Evolutionary conservation across 2,113 vertebrate species (phyloP).

Genomic region (Geococcyx californianus): DNA sequence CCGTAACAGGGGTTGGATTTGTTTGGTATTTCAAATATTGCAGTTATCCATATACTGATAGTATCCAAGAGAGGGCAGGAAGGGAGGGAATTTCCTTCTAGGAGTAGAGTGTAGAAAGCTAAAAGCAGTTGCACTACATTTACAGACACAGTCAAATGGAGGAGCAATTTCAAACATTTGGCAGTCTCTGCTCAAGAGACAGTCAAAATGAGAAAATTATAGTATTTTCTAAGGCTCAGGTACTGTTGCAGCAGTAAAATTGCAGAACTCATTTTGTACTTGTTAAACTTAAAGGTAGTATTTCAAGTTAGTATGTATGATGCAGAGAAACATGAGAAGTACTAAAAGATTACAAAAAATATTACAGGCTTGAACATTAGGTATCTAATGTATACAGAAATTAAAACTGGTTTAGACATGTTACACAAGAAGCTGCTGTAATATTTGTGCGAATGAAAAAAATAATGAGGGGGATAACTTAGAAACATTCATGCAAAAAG

Average conservation of each 20-base stretch:
- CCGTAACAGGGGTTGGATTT: neutral
- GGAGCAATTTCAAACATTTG: constrained; percentile 39
- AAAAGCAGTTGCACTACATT: neutral
- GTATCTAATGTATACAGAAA: neutral
- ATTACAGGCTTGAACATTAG: neutral
- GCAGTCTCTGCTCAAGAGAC: neutral
- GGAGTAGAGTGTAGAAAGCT: neutral
- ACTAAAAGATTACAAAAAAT: neutral
- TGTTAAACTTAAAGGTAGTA: neutral
- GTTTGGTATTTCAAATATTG: constrained; percentile 46
- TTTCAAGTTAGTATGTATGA: neutral
- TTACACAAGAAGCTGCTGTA: neutral
- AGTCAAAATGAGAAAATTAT: neutral
- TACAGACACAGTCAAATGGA: neutral
- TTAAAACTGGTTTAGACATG: neutral
- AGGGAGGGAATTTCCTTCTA: constrained; percentile 31
- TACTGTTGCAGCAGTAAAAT: neutral
- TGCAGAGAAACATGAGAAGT: neutral
- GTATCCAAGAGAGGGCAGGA: constrained; percentile 24
- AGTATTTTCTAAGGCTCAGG: neutral
- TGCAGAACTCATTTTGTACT: neutral
- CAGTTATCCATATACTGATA: neutral
- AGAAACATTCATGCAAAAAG: neutral
- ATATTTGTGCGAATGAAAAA: neutral
- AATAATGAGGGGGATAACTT: neutral